Base-by-base conservation (phyloP, 2,113 vertebrate genomes). In the Brachionichthys hirsutus region DNA sequence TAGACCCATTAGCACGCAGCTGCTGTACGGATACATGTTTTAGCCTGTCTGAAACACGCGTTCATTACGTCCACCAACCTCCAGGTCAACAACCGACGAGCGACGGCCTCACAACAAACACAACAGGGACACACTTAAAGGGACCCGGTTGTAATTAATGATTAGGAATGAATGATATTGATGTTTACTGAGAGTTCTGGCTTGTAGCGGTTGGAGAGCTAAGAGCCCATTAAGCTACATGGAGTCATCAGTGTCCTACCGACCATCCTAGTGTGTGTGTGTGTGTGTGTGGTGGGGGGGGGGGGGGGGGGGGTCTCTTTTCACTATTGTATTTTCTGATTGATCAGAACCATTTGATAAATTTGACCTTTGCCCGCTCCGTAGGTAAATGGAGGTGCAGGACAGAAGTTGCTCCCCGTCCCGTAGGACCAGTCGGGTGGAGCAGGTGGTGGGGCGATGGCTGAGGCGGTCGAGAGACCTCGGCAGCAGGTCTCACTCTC, bases 371-470 rank as follows among this genome's bases (percentile, higher is more conserved):
- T 82, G 56, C 50, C 48, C 52, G 10, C 16, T 77, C 15, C 75
- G 42, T 58, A 98, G 95, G 83, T 94, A 96, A 92, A 99, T 99
- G 97, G 96, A 98, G 90, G 92, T 91, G 84, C 89, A 92, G 88
- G 95, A 96, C 78, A 76, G 91, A 85, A 93, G 90, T 82, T 89
- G 94, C 80, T 92, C 92, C 55, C 94, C 94, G 41, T 90, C 92
- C 60, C 93, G 93, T 62, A 94, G 91, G 91, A 89, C 94, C 68
- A 93, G 91, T 82, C 89, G 94, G 77, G 93, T 99, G 87, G 97
- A 99, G 63, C 95, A 97, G 86, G 94, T 99, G 91, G 95, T 99
- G 75, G 93, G 93, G 13, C 91, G 94, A 91, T 99, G 95, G 97
- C 92, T 99, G 65, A 92, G 95, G 36, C 94, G 95, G 6, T 93